Evolutionary conservation across 2,888 invertebrate species (phyloP).

Genomic region (Baronia brevicornis): DNA sequence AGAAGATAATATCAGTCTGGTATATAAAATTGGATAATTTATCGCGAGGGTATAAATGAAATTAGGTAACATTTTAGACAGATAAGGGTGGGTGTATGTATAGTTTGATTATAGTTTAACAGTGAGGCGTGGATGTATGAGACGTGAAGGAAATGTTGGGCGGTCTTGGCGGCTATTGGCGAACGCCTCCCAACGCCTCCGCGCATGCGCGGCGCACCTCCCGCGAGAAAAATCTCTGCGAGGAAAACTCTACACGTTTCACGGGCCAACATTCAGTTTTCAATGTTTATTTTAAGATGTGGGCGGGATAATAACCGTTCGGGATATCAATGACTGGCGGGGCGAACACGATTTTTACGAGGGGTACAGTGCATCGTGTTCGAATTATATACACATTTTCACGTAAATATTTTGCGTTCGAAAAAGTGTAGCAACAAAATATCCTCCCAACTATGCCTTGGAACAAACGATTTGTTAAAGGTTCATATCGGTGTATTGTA

Average conservation of each 20-base stretch:
- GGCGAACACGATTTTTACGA: slow-evolving; percentile 33
- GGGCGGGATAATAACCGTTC: slow-evolving; percentile 42
- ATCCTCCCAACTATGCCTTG: not conserved
- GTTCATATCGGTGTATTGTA: too few relatives aligned
- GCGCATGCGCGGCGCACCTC: slow-evolving; percentile 53
- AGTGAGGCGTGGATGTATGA: slow-evolving; percentile 37
- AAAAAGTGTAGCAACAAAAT: slow-evolving; percentile 25
- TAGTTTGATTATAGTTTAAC: slow-evolving; percentile 27
- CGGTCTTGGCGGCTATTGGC: slow-evolving; percentile 67
- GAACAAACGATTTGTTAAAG: not conserved
- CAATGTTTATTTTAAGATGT: slow-evolving; percentile 48
- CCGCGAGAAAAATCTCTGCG: slow-evolving; percentile 57
- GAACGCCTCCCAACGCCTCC: slow-evolving; percentile 75
- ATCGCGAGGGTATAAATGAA: too few relatives aligned
- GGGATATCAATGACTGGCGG: slow-evolving; percentile 30
- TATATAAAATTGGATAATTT: too few relatives aligned
- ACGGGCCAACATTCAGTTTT: slow-evolving; percentile 35
- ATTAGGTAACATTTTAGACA: too few relatives aligned
- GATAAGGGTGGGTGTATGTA: slow-evolving; percentile 24
- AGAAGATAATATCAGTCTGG: too few relatives aligned
- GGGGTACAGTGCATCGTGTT: slow-evolving; percentile 6
- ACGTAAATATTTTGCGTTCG: slow-evolving; percentile 22
- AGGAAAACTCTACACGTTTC: slow-evolving; percentile 48
- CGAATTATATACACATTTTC: slow-evolving; percentile 5
- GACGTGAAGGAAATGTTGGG: slow-evolving; percentile 50